Base-by-base conservation (phyloP, 2,113 vertebrate species). In the Argyrosomus japonicus region DNA sequence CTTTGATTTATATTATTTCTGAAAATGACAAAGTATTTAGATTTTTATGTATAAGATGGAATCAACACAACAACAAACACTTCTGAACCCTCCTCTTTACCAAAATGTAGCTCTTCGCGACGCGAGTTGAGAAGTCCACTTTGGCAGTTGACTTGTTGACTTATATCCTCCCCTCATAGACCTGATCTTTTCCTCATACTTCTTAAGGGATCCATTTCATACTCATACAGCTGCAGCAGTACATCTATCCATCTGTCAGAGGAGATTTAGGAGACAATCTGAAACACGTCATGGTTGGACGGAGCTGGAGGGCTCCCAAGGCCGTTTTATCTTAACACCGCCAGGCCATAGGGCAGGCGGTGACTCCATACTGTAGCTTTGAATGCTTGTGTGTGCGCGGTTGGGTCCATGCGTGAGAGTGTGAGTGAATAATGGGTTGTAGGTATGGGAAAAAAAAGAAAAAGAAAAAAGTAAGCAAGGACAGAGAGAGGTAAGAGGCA, bases 191-290 rank as follows among this genome's bases (percentile, higher is more conserved):
- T 43, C 47, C 40, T 47, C 27, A 3, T 17, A 23, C 57, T 72
- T 85, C 74, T 74, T 80, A 32, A 79, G 87, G 79, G 74, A 82
- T 69, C 19, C 64, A 36, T 86, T 79, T 88, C 75, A 80, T 78
- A 87, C 61, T 80, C 61, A 60, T 79, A 76, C 57, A 18, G 74
- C 69, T 32, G 79, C 85, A 72, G 82, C 2, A 84, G 86, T 82
- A 82, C 88, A 90, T 91, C 67, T 40, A 64, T 91, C 87, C 70
- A 25, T 91, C 87, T 92, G 90, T 91, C 92, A 91, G 82, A 57
- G 19, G 67, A 88, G 86, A 88, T 92, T 93, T 91, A 87, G 56
- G 75, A 88, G 89, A 91, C 87, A 81, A 87, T 88, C 81, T 87
- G 84, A 84, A 85, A 89, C 86, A 89, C 48, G 77, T 84, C 82